phyloP scores from a whole-genome alignment of 1,140 invertebrate species.

The Hylaeus anthracinus region DNA sequence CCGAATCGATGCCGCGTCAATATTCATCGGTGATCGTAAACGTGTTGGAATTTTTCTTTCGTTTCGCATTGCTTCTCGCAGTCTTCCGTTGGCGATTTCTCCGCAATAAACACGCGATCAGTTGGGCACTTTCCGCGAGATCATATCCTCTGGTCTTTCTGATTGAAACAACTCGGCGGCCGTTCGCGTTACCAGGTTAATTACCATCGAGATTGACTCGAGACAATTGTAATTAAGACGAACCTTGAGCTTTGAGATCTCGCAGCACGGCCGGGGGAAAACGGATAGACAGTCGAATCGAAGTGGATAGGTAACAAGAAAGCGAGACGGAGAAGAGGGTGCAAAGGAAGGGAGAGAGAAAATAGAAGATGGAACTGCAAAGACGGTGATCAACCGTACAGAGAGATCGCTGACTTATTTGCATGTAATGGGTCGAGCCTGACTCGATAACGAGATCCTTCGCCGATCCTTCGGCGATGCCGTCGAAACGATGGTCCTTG shows the following conservation, averaged over 20 bases:
- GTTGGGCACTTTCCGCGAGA: slow-evolving; percentile 23
- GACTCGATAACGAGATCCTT: slow-evolving; percentile 63
- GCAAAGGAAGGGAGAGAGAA: neutral
- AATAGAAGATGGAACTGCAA: slow-evolving; percentile 56
- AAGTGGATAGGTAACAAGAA: slow-evolving; percentile 31
- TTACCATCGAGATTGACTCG: slow-evolving; percentile 81
- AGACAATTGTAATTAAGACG: slow-evolving; percentile 81
- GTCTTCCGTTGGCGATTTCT: neutral
- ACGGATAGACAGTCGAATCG: slow-evolving; percentile 35
- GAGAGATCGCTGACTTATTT: slow-evolving; percentile 76
- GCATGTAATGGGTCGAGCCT: slow-evolving; percentile 76
- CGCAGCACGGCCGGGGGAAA: slow-evolving; percentile 53
- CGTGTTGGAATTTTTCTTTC: slow-evolving; percentile 14
- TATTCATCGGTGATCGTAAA: slow-evolving; percentile 49
- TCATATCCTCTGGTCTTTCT: slow-evolving; percentile 29
- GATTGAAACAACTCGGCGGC: slow-evolving; percentile 23
- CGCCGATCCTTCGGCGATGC: neutral
- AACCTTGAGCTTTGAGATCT: slow-evolving; percentile 77
- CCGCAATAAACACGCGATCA: slow-evolving; percentile 13
- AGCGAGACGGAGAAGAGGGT: slow-evolving; percentile 51
- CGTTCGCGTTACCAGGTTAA: slow-evolving; percentile 69
- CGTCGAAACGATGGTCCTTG: neutral
- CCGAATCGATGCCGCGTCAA: slow-evolving; percentile 38
- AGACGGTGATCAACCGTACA: slow-evolving; percentile 66
- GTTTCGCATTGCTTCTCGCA: neutral